phyloP scores from a whole-genome alignment of 2,113 vertebrate species.

The Zapornia atra region DNA sequence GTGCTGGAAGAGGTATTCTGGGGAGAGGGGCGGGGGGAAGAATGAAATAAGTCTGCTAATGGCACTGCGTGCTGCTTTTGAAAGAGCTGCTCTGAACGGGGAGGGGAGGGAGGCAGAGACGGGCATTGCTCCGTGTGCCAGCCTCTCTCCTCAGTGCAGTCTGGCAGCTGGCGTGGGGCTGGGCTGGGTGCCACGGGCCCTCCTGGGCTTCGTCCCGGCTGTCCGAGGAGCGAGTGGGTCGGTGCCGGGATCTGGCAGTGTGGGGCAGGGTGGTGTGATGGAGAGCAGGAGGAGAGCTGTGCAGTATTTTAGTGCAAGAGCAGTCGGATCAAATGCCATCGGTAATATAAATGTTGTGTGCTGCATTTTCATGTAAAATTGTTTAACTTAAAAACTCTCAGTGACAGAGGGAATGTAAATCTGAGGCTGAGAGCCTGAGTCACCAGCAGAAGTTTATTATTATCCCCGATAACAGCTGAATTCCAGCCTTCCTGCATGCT shows the following conservation, averaged over 20 bases:
- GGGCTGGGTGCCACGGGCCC: neutral
- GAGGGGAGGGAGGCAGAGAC: neutral
- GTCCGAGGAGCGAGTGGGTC: accelerated
- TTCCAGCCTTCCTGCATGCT: slow-evolving; percentile 63
- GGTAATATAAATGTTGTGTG: slow-evolving; percentile 69
- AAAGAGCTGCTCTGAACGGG: neutral
- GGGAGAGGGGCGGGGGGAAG: neutral
- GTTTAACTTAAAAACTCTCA: slow-evolving; percentile 72
- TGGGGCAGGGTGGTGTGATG: neutral
- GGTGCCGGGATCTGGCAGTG: accelerated
- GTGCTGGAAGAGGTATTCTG: neutral
- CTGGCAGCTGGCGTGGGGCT: neutral
- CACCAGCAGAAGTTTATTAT: slow-evolving; percentile 74
- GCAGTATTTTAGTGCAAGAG: neutral
- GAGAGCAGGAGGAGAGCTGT: neutral
- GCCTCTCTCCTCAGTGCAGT: neutral
- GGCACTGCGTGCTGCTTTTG: neutral
- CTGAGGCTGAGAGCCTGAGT: slow-evolving; percentile 57
- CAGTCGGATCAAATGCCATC: slow-evolving; percentile 19
- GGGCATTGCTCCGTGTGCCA: neutral
- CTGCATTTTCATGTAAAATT: slow-evolving; percentile 72
- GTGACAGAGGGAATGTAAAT: slow-evolving; percentile 75
- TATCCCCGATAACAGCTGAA: slow-evolving; percentile 70
- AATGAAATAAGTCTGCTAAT: neutral
- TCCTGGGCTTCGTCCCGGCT: neutral